Base-by-base conservation (phyloP, 2,113 vertebrate species). In the Phodopus roborovskii region DNA sequence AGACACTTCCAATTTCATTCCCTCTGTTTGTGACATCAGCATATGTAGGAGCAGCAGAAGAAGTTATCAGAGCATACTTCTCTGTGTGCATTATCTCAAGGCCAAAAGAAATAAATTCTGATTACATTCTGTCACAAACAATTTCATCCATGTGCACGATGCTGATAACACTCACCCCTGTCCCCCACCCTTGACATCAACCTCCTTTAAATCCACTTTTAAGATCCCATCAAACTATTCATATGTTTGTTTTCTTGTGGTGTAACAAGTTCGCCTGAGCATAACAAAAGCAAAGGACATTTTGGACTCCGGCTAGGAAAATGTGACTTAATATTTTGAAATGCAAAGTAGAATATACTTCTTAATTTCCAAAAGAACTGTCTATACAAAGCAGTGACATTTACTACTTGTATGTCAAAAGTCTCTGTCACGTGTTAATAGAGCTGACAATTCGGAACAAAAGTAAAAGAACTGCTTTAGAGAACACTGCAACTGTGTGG, bases 301-400 rank as follows among this genome's bases (percentile, higher is more conserved):
- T 74, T 20, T 71, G 68, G 36, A 91, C n/a, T 45, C 20, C 60
- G 79, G 60, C 48, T 79, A 95, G 45, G 83, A 68, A 93, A 85
- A 62, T 45, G 79, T 66, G 68, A 85, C 87, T 86, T 88, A 82
- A 39, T 95, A 91, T 90, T 93, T 96, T 28, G 70, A 95, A 90
- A 95, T 79, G 24, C 60, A 96, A 94, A 56, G 15, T 66, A 50
- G 93, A 88, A 74, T n/a, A 88, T 12, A 87, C 36, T 71, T 94
- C 26, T 89, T 33, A 64, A 60, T 94, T 92, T 94, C n/a, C 13
- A 85, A 90, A 86, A 79, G 36, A 91, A 56, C 56, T 74, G 45
- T 53, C 22, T 42, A 83, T 8, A 94, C 73, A 88, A 88, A 70
- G 5, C 53, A 75, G 70, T 89, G 66, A 33, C 45, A 92, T 39